Conservation (phyloP, 2,888 invertebrate species). For the Caenorhabditis becei region DNA sequence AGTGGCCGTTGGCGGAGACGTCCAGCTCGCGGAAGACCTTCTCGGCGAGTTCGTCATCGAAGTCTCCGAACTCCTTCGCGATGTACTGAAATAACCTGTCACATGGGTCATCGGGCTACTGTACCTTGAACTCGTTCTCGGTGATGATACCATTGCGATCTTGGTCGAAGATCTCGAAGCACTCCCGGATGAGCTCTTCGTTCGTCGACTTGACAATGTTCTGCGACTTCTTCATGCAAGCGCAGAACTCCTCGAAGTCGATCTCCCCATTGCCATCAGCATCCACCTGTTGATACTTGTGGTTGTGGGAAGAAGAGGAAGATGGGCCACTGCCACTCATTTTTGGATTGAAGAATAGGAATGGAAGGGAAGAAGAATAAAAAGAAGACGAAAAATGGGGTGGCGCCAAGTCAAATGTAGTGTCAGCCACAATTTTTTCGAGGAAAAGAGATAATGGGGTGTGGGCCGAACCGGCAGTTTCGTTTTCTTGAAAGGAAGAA, state of each 20-base stretch:
- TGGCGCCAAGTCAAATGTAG: constrained; percentile 5
- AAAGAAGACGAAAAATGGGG: neutral
- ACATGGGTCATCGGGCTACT: neutral
- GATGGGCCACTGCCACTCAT: neutral
- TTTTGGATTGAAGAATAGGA: neutral
- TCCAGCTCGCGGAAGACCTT: constrained; percentile 81
- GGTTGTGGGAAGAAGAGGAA: neutral
- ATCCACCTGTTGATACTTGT: constrained; percentile 74
- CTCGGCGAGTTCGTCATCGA: constrained; percentile 79
- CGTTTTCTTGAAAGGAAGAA: neutral
- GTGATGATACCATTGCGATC: constrained; percentile 79
- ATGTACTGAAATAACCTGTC: constrained; percentile 74
- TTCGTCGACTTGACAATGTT: constrained; percentile 77
- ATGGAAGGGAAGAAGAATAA: neutral
- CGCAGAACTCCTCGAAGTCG: constrained; percentile 82
- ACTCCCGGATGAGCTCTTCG: constrained; percentile 79
- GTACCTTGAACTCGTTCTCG: constrained; percentile 80
- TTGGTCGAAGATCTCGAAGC: constrained; percentile 81
- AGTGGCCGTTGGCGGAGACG: constrained; percentile 80
- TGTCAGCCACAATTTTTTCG: neutral
- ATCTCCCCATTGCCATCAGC: constrained; percentile 82
- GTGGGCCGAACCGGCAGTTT: neutral
- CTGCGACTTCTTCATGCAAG: constrained; percentile 81
- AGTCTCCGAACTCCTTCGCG: constrained; percentile 81
- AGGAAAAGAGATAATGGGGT: neutral